A percentile compares a stretch with the other conserved stretches of the same genome.
phyloP scores from a whole-genome alignment of 2,888 invertebrate species.

The Rhorus exstirpatorius region DNA sequence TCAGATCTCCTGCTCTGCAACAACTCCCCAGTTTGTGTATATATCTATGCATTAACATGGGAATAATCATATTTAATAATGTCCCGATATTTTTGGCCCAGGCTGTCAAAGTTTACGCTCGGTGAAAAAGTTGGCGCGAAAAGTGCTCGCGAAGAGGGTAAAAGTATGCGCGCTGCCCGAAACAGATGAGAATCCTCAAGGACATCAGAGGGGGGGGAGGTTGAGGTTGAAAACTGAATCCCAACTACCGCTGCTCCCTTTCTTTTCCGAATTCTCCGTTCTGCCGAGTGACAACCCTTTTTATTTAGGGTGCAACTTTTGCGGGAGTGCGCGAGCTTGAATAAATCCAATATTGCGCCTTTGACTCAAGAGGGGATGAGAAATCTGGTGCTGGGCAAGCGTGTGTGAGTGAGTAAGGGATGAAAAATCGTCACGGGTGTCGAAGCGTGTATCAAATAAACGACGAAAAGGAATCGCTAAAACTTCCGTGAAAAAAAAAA shows the following conservation, averaged over 20 bases:
- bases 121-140: slow-evolving; percentile 76
- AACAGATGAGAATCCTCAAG: slow-evolving; percentile 54
- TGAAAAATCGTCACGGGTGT: slow-evolving; percentile 64
- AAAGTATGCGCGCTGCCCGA: slow-evolving; percentile 51
- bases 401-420: slow-evolving; percentile 64
- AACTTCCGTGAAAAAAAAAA: neutral
- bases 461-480: slow-evolving; percentile 1
- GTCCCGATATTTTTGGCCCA: slow-evolving; percentile 82
- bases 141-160: slow-evolving; percentile 71
- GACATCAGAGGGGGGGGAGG: slow-evolving; percentile 60
- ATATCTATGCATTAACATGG: too few relatives aligned
- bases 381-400: too few relatives aligned
- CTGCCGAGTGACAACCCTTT: slow-evolving; percentile 84
- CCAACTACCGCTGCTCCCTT: slow-evolving; percentile 47
- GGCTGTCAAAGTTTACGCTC: slow-evolving; percentile 80
- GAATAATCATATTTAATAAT: slow-evolving; percentile 84
- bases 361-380: slow-evolving; percentile 61
- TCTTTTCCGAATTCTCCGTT: slow-evolving; percentile 51
- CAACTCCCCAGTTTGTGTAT: too few relatives aligned
- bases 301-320: slow-evolving; percentile 84
- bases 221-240: slow-evolving; percentile 44
- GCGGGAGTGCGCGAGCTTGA: slow-evolving; percentile 75
- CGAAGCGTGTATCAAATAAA: slow-evolving; percentile 54
- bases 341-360: slow-evolving; percentile 84
- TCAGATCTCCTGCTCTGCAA: too few relatives aligned